Base-by-base conservation (phyloP, 2,888 invertebrate species). In the Tineola bisselliella region DNA sequence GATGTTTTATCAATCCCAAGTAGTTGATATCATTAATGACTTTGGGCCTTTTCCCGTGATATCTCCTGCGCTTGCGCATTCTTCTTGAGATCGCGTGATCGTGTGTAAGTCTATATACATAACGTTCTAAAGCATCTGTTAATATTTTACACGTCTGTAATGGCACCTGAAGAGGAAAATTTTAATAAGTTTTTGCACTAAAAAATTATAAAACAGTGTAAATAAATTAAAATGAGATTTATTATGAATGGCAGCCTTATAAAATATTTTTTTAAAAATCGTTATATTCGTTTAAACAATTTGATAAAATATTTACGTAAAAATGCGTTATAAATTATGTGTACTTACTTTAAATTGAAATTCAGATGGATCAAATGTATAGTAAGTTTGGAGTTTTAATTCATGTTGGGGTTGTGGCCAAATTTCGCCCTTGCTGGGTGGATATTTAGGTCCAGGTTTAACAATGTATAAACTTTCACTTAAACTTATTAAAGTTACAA, bases 401-500 rank as follows among this genome's bases (percentile, higher is more conserved):
- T 89, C 88, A 1, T 77, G 66, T 63, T 89, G 88, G 0, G 92
- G 92, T 69, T 88, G 79, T 0, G 93, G 93, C 93, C 93, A 93
- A 0, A 91, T 88, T 73, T 89, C 88, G 0, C 93, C 93, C 63
- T 84, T 81, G 0, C 91, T 90, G 0, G 90, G 81, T 0, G 74
- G 79, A 12, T 88, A 84, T 69, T 70, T 74, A 0, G 90, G 87
- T 0, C 90, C 90, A 12, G 84, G 74, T 10, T n/a, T 13, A 1
- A 25, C 25, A n/a, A 54, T 54, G 12, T 25, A 54, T 6, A 54
- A 5, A 54, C 54, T n/a, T 25, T 54, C 19, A 54, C 54, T 17
- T 25, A 54, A 54, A 54, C 11, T 18, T 18, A 54, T 11, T 17
- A 18, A 10, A 25, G 11, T n/a, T 12, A 13, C 11, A 54, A 54